These are phyloP conservation scores for Dinothrombium tinctorium DNA, from an alignment of 1,140 invertebrate genomes.

Conservation along the genomic window DNA sequence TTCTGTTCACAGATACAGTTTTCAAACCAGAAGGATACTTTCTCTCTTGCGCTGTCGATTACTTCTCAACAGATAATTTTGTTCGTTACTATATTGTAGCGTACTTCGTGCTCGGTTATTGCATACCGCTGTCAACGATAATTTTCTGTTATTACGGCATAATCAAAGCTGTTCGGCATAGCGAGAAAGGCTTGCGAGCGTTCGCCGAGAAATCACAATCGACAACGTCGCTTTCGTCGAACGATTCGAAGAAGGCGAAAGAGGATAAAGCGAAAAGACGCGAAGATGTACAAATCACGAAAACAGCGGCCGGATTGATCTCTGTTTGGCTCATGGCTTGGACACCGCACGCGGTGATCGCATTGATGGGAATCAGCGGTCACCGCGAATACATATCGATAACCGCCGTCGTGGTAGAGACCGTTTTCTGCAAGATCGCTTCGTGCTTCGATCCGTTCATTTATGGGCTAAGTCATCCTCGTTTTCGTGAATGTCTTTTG, in stretches of 20 bases:
- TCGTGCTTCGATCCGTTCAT: constrained; percentile 66
- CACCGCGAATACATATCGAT: constrained; percentile 36
- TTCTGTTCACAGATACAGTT: constrained; percentile 49
- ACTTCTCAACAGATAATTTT: constrained; percentile 45
- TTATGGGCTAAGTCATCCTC: constrained; percentile 68
- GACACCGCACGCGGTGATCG: constrained; percentile 46
- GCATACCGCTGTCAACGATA: constrained; percentile 44
- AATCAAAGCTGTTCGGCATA: constrained; percentile 25
- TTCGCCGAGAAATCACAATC: constrained; percentile 6
- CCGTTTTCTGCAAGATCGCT: constrained; percentile 52
- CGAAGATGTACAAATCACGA: constrained; percentile 34
- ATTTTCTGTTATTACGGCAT: constrained; percentile 64
- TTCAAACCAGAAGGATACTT: constrained; percentile 63
- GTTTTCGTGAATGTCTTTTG: no score
- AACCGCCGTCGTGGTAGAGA: constrained; percentile 60
- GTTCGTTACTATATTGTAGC: constrained; percentile 42
- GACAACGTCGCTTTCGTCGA: constrained; percentile 11
- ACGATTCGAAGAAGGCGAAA: constrained; percentile 6
- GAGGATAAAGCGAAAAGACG: constrained; percentile 10
- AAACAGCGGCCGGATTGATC: constrained; percentile 56
- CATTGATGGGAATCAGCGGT: constrained; percentile 51
- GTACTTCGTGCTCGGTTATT: constrained; percentile 51
- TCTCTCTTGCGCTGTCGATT: constrained; percentile 58
- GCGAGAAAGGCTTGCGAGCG: constrained; percentile 18
- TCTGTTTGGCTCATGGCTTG: constrained; percentile 56